phyloP scores from a whole-genome alignment of 2,797 vertebrate genomes.

The Melanotaenia pygmaea region DNA sequence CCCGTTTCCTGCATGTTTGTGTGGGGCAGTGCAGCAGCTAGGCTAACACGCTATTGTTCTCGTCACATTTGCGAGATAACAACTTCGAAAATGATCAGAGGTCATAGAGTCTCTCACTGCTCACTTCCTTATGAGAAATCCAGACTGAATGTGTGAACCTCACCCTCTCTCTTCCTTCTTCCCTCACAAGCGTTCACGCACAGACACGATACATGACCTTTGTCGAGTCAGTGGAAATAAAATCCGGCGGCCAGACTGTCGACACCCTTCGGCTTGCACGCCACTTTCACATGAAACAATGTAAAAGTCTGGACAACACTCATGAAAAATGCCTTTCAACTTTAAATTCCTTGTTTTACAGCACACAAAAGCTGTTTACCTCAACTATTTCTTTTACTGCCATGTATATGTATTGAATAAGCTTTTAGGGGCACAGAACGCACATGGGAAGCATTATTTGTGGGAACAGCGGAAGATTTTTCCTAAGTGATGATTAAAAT shows the following conservation, averaged over 20 bases:
- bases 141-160: conserved; percentile 39
- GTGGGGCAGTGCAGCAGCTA: background rate
- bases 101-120: background rate
- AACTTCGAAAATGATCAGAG: conserved; percentile 15
- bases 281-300: conserved; percentile 49
- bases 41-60: background rate
- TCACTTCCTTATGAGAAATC: conserved; percentile 58
- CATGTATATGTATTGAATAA: background rate
- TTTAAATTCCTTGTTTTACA: conserved; percentile 21
- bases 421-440: background rate
- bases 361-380: background rate
- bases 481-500: background rate
- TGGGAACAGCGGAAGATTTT: background rate
- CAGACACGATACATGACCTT: conserved; percentile 27
- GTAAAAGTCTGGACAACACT: conserved; percentile 18
- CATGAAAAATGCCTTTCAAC: conserved; percentile 23
- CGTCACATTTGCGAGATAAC: conserved; percentile 4
- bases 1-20: background rate
- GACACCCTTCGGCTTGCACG: conserved; percentile 64
- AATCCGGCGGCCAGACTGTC: conserved; percentile 55
- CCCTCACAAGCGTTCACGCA: conserved; percentile 12
- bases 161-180: conserved; percentile 35
- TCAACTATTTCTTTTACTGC: conserved; percentile 10
- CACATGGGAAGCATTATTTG: background rate
- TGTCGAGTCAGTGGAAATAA: conserved; percentile 55